Percentiles rank a stretch among this genome's conserved stretches.
phyloP scores from a whole-genome alignment of 2,888 invertebrate species.

The Monoplex corrugatus region DNA sequence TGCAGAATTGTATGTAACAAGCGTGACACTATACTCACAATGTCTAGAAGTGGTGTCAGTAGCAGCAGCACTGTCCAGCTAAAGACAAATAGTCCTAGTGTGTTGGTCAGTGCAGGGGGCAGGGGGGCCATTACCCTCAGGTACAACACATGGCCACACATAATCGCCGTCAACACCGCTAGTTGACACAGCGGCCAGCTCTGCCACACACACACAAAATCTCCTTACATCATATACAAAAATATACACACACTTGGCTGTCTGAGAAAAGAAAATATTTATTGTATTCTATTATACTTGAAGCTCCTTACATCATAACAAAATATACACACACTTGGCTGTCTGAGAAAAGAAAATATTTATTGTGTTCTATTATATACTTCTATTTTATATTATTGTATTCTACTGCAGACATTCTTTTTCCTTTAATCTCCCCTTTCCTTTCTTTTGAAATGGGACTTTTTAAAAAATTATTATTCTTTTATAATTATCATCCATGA shows the following conservation, averaged over 20 bases:
- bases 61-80: slow-evolving; percentile 43
- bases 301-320: not conserved
- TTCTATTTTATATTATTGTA: not conserved
- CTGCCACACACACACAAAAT: slow-evolving; percentile 33
- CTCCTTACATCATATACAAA: too few relatives aligned
- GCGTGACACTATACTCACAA: too few relatives aligned
- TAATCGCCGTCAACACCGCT: not conserved
- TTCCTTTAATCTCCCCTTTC: too few relatives aligned
- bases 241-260: not conserved
- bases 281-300: not conserved
- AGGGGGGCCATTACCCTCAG: not conserved
- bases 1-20: too few relatives aligned
- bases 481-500: too few relatives aligned
- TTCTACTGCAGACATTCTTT: too few relatives aligned
- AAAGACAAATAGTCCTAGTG: slow-evolving; percentile 29
- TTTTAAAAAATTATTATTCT: too few relatives aligned
- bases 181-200: slow-evolving; percentile 40
- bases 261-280: not conserved
- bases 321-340: not conserved
- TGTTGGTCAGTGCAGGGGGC: slow-evolving; percentile 40
- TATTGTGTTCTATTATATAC: not conserved
- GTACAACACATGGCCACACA: slow-evolving; percentile 29
- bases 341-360: not conserved
- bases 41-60: slow-evolving; percentile 41
- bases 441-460: too few relatives aligned